A percentile compares a stretch with the other conserved stretches of the same genome.
Evolutionary conservation across 1,140 invertebrate genomes (phyloP).

Genomic region (Cydia amplana): DNA sequence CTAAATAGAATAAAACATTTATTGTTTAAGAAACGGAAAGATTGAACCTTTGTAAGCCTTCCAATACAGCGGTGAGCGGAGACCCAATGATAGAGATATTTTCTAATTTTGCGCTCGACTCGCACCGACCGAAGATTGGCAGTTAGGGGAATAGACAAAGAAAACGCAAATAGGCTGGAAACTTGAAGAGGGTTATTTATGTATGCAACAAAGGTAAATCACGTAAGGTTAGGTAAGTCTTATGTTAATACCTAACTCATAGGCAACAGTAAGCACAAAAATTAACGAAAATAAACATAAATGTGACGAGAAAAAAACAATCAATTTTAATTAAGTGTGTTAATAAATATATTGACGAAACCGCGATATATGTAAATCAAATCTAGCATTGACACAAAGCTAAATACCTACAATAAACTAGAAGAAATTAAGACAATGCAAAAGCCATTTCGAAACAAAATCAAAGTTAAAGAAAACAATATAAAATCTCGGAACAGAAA

Average conservation of each 20-base stretch:
- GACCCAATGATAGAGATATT: slow-evolving; percentile 62
- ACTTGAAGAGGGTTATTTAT: slow-evolving; percentile 49
- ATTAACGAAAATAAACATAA: no score
- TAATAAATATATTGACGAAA: no score
- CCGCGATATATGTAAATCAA: no score
- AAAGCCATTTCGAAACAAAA: slow-evolving; percentile 34
- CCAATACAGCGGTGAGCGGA: slow-evolving; percentile 1
- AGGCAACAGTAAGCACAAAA: no score
- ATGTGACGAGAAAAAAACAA: no score
- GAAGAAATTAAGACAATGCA: not conserved
- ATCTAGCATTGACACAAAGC: slow-evolving; percentile 38
- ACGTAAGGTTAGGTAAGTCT: not conserved
- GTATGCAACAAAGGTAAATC: not conserved
- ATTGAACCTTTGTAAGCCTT: slow-evolving; percentile 30
- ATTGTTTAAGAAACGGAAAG: slow-evolving; percentile 29
- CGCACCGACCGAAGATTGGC: slow-evolving; percentile 50
- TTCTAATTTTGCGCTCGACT: slow-evolving; percentile 75
- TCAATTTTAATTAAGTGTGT: no score
- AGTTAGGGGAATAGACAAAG: slow-evolving; percentile 66
- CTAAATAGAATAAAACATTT: slow-evolving; percentile 25
- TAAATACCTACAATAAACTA: not conserved
- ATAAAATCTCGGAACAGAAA: slow-evolving; percentile 47
- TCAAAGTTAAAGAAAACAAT: slow-evolving; percentile 41
- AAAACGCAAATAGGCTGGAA: slow-evolving; percentile 63
- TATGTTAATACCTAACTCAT: no score